Evolutionary conservation across 2,888 invertebrate genomes (phyloP), one percentile per base, ranked within the genome.

Genomic region (Ecliptopera silaceata): DNA sequence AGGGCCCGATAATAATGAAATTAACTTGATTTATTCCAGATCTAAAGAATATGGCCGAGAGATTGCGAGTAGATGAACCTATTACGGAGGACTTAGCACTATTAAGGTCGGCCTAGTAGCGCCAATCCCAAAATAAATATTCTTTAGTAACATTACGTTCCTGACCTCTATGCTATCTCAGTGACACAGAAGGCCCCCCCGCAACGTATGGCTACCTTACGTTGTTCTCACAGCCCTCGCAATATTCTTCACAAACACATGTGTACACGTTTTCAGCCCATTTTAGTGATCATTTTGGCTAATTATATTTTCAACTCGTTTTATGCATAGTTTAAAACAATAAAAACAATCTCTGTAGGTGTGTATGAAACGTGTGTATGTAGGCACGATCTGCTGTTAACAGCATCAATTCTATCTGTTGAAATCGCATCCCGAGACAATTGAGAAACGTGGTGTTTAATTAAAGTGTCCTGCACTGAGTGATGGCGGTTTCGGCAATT

Each of bases 401-500:
- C 57, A 44, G 44, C 45, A 52, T 56, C 56, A 61, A 58, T 59
- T 13, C 6, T 59, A 59, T 63, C 44, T 57, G 56, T 56, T 59
- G 47, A 65, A 63, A 63, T 59, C 63, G 53, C 12, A 38, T 45
- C 47, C 38, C 39, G 41, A 55, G 55, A 51, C 59, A 57, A 55
- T 49, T 63, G 47, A 59, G 65, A 63, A 59, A 56, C 59, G 57
- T 55, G 56, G 53, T 62, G 52, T 64, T 66, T 66, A 64, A 66
- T 66, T 64, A 66, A 66, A 66, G 58, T 56, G 64, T 57, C 64
- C 56, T 50, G 54, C 55, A 44, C 57, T 64, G 64, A 66, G 59
- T 58, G 63, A 66, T 63, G 59, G 63, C 43, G 66, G 61, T 64
- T 64, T 26, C 34, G 42, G 48, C 62, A 64, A 66, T 66, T 64